phyloP scores from a whole-genome alignment of 2,888 invertebrate species.

The Cephonodes hylas region DNA sequence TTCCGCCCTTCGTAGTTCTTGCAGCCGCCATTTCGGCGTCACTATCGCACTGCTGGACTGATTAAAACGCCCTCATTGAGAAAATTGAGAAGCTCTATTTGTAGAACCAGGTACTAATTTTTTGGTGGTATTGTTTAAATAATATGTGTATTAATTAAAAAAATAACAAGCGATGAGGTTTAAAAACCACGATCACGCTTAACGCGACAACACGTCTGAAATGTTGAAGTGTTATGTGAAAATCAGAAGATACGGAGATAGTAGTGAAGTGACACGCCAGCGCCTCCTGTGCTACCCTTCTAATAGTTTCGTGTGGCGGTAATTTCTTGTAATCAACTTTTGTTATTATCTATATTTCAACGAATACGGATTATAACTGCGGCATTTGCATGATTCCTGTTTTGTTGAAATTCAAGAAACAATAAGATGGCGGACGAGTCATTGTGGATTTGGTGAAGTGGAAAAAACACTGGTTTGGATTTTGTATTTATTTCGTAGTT shows the following conservation, averaged over 20 bases:
- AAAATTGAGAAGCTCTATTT: constrained; percentile 54
- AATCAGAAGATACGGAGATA: constrained; percentile 15
- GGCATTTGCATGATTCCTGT: background rate
- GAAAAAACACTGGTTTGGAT: background rate
- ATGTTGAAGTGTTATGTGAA: constrained; percentile 14
- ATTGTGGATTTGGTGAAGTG: constrained; percentile 13
- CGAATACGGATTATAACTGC: background rate
- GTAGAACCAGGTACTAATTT: constrained; percentile 31
- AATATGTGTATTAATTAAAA: constrained; percentile 3
- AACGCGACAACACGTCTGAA: background rate
- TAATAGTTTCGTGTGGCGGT: constrained; percentile 52
- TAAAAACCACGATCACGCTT: background rate
- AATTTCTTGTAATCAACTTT: constrained; percentile 38
- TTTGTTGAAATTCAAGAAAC: background rate
- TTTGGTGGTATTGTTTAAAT: constrained; percentile 16
- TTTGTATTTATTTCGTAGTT: background rate
- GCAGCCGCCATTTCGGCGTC: constrained; percentile 68
- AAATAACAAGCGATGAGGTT: background rate
- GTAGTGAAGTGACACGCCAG: constrained; percentile 45
- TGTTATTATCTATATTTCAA: constrained; percentile 27
- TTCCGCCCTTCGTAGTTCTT: constrained; percentile 36
- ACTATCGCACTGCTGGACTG: constrained; percentile 59
- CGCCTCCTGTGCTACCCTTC: constrained; percentile 59
- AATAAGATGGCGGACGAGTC: constrained; percentile 36
- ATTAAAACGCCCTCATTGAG: constrained; percentile 73